Evolutionary conservation across 2,888 invertebrate genomes (phyloP).

Genomic region (Zonitis immaculata): DNA sequence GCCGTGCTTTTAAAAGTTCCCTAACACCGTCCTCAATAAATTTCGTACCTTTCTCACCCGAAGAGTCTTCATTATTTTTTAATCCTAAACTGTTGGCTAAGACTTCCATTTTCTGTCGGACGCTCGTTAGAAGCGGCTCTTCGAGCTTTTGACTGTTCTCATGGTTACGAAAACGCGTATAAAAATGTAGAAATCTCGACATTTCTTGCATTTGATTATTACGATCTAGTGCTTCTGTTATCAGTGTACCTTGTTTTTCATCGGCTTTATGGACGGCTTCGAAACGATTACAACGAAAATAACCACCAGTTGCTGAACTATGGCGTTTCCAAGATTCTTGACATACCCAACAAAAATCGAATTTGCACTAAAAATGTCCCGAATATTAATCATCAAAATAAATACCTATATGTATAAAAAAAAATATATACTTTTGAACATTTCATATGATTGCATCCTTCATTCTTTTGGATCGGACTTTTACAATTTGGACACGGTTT

Average conservation of each 20-base stretch:
- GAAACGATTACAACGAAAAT: constrained; percentile 59
- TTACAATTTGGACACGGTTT: constrained; percentile 68
- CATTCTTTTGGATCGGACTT: constrained; percentile 67
- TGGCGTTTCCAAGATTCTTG: constrained; percentile 67
- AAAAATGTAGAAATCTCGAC: constrained; percentile 62
- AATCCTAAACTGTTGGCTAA: constrained; percentile 52
- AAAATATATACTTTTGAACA: constrained; percentile 67
- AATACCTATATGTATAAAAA: too few species aligned
- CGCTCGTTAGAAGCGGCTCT: constrained; percentile 56
- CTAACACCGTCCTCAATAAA: constrained; percentile 63
- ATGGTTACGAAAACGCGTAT: constrained; percentile 61
- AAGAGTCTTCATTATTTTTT: constrained; percentile 45
- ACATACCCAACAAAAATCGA: constrained; percentile 70
- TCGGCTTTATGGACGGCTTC: constrained; percentile 62
- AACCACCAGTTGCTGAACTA: constrained; percentile 64
- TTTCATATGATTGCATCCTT: constrained; percentile 70
- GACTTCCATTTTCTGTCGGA: constrained; percentile 59
- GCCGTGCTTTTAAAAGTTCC: constrained; percentile 58
- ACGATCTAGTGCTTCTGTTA: constrained; percentile 56
- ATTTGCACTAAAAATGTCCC: constrained; percentile 62
- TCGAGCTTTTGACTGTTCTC: constrained; percentile 61
- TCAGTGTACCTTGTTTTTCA: constrained; percentile 54
- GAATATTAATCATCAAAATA: too few species aligned
- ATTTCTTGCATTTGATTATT: constrained; percentile 59
- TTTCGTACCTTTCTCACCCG: constrained; percentile 47